Percentiles rank a stretch among this genome's conserved stretches.
Evolutionary conservation across 1,140 invertebrate genomes (phyloP).

Genomic region (Bursaphelenchus mucronatus): DNA sequence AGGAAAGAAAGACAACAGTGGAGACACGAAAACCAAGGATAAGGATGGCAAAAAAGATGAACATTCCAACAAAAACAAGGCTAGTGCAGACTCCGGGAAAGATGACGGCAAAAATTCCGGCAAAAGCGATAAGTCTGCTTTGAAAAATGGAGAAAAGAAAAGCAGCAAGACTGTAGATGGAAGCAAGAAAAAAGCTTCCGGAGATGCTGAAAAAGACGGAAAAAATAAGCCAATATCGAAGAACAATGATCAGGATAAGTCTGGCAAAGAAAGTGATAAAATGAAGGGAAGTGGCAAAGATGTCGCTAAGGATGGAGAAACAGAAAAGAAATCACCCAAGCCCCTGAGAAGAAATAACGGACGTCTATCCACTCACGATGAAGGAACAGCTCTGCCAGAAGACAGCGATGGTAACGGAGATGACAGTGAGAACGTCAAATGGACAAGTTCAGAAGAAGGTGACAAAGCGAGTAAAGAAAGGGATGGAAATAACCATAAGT

Average conservation of each 20-base stretch:
- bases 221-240: not conserved
- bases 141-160: no score
- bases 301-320: conserved; percentile 6
- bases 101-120: no score
- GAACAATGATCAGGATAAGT: no score
- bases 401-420: no score
- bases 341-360: no score
- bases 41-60: not conserved
- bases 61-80: not conserved
- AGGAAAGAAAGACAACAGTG: not conserved
- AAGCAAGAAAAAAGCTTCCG: not conserved
- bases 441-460: not conserved
- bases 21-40: not conserved
- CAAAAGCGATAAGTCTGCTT: no score
- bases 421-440: not conserved
- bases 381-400: no score
- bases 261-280: not conserved
- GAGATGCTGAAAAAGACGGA: not conserved
- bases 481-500: no score
- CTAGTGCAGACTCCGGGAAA: no score
- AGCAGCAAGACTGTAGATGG: not conserved
- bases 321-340: conserved; percentile 3
- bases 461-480: not conserved
- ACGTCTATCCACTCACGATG: no score
- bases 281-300: conserved; percentile 1